Conservation (phyloP, 2,113 vertebrate genomes). For the Isichthys henryi region DNA sequence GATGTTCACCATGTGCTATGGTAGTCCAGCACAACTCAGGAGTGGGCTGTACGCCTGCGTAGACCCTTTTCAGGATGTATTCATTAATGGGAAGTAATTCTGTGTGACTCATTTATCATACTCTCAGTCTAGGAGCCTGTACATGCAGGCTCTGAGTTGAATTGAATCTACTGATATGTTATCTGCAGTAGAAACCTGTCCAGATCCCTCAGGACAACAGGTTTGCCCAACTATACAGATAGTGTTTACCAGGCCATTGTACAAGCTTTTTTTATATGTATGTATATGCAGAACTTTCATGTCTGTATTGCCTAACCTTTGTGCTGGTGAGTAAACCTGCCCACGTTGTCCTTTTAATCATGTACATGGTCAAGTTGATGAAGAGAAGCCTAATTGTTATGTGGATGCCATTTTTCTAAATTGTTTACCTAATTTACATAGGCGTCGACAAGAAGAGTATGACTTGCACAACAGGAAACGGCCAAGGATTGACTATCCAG, state of each 20-base stretch:
- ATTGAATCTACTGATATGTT: not conserved
- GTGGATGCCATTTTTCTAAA: slow-evolving; percentile 44
- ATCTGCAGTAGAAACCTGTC: not conserved
- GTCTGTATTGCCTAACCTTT: not conserved
- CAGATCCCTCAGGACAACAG: not conserved
- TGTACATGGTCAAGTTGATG: not conserved
- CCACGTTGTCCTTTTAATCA: not conserved
- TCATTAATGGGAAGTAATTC: not conserved
- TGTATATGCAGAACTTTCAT: not conserved
- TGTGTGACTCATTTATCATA: not conserved
- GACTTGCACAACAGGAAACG: slow-evolving; percentile 98
- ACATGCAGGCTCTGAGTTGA: not conserved
- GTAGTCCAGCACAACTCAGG: not conserved
- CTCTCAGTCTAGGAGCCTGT: not conserved
- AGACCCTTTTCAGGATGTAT: not conserved
- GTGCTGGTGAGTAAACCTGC: not conserved
- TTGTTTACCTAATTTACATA: slow-evolving; percentile 81
- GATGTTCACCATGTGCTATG: not conserved
- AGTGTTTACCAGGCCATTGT: not conserved
- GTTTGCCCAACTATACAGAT: not conserved
- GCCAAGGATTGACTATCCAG: slow-evolving; percentile 87
- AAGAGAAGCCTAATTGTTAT: not conserved
- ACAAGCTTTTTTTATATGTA: not conserved
- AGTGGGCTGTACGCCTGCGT: not conserved
- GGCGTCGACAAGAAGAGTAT: slow-evolving; percentile 97